Evolutionary conservation across 2,888 invertebrate genomes (phyloP), one percentile per base, ranked within the genome.

Genomic region (Eupithecia pulchellata): DNA sequence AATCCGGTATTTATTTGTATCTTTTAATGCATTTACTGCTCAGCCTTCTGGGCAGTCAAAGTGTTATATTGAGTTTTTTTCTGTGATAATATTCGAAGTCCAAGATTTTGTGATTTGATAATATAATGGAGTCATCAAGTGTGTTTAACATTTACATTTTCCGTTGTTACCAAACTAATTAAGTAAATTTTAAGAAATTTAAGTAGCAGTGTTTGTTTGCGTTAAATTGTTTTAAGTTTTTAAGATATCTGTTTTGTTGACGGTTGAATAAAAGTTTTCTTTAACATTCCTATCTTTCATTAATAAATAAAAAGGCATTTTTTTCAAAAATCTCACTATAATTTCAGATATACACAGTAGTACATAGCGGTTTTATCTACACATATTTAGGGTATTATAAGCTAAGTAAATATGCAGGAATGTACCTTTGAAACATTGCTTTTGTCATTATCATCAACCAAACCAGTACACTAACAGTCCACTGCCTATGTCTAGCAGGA

Each of bases 221-320:
- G 61, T 32, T 61, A 61, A 25, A 61, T 34, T 61, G 61, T 61
- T 32, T 34, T 34, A 61, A 25, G 52, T 52, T 25, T 70, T 47
- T 57, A 47, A 9, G 17, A 57, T 27, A 42, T 65, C 55, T 67
- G 67, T 64, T 68, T 64, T 68, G 67, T 71, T 71, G 61, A 55
- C 20, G 62, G 65, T 57, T 55, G 64, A n/a, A 71, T 68, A 64
- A 68, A 65, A 65, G 42, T 32, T 42, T 68, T 71, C 25, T 64
- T 57, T 64, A 64, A 27, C 25, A 42, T 27, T 39, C 34, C 14
- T 25, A 13, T 34, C 34, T 61, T 34, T 61, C 34, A 61, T 36
- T 61, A 4, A 52, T 47, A 47, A 36, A 4, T 61, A 61, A 61
- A 36, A 61, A 36, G 25, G 1, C 20, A 20, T 25, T 34, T 34